A percentile compares a stretch with the other conserved stretches of the same genome.
These are phyloP conservation scores for Eristalis arbustorum DNA, from an alignment of 2,888 invertebrate species.

Conservation along the genomic window DNA sequence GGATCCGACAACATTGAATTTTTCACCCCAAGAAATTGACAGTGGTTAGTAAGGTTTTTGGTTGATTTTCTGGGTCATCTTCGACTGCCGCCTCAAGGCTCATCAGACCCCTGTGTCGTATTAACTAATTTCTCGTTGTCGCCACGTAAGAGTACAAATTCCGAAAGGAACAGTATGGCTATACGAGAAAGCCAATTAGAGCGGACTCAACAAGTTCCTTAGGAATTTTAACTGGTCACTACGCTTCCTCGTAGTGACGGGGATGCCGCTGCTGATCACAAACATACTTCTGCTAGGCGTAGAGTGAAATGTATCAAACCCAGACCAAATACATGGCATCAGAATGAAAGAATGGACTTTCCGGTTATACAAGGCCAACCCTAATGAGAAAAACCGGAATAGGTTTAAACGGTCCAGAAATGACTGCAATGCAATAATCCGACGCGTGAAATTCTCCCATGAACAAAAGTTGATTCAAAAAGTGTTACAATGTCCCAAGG, in stretches of 20 bases:
- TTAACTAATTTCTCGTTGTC: conserved; percentile 2
- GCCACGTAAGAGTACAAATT: background rate
- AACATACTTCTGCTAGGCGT: background rate
- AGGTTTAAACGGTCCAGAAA: background rate
- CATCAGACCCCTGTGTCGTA: background rate
- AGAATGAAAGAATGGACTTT: background rate
- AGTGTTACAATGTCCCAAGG: no score
- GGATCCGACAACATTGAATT: no score
- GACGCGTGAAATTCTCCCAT: no score
- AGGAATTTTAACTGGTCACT: background rate
- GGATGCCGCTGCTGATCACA: background rate
- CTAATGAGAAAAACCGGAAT: conserved; percentile 2
- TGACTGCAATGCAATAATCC: background rate
- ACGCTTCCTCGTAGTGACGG: background rate
- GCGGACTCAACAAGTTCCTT: background rate
- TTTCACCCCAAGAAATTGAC: no score
- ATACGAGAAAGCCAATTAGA: background rate
- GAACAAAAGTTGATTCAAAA: no score
- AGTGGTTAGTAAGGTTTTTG: no score
- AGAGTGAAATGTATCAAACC: background rate
- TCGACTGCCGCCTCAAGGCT: background rate
- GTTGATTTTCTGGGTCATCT: no score
- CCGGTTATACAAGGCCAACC: background rate
- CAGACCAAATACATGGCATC: background rate
- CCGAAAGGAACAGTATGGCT: conserved; percentile 1